These are phyloP conservation scores for Yponomeuta cagnagella DNA, from an alignment of 2,888 invertebrate genomes.

Conservation along the genomic window DNA sequence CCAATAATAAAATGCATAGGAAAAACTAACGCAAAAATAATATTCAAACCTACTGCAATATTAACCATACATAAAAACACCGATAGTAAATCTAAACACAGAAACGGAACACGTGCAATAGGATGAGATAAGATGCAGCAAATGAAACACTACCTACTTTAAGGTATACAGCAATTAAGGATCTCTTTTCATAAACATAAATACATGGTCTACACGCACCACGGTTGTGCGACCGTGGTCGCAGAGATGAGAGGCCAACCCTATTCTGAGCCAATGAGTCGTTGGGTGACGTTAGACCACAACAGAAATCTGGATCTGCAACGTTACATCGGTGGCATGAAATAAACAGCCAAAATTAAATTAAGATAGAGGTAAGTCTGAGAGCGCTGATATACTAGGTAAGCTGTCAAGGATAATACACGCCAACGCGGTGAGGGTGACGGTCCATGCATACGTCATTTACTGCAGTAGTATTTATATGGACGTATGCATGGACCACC, in stretches of 20 bases:
- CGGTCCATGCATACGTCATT: too few species aligned
- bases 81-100: background rate
- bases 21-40: constrained; percentile 2
- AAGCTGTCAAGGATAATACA: too few species aligned
- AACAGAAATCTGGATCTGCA: constrained; percentile 94
- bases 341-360: constrained; percentile 22
- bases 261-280: constrained; percentile 81
- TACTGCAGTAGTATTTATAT: too few species aligned
- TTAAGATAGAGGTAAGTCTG: background rate
- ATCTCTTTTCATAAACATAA: constrained; percentile 73
- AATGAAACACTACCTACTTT: background rate
- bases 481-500: too few species aligned
- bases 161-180: background rate
- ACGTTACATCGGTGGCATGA: constrained; percentile 57
- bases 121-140: background rate
- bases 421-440: too few species aligned
- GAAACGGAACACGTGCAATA: constrained; percentile 1
- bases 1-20: background rate
- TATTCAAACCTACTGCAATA: background rate
- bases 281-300: constrained; percentile 87
- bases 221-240: constrained; percentile 76
- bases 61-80: background rate
- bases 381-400: too few species aligned
- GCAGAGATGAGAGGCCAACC: constrained; percentile 67
- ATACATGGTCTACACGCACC: constrained; percentile 60